Evolutionary conservation across 2,797 vertebrate genomes (phyloP), one percentile per base, ranked within the genome.

Genomic region (Fundulus diaphanus): DNA sequence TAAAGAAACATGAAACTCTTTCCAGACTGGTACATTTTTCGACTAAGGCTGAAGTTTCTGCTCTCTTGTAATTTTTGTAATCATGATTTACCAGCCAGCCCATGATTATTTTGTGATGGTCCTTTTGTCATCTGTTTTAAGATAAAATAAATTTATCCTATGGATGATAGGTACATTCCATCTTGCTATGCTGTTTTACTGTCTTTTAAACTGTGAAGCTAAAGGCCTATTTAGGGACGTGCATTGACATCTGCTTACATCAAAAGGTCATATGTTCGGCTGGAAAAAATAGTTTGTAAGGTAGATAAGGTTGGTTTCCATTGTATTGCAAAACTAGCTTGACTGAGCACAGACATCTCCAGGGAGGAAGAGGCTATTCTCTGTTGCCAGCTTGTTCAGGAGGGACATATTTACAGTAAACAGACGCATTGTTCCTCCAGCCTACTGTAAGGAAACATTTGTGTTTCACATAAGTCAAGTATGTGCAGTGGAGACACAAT

Each of bases 401-500:
- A 44, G 18, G 33, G 0, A 70, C 31, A 70, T 61, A 7, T 73
- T 31, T 65, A 8, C 42, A 51, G 8, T 67, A 12, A 63, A 35
- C 27, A 40, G 7, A 59, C 15, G 22, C 8, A 5, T 5, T 57
- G 9, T 12, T 54, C 46, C 57, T 13, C 16, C 42, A 33, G 22
- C 6, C n/a, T 59, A 24, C 33, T 76, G 18, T 20, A 12, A 63
- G 33, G 18, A 70, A 31, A 51, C 9, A 27, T 48, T 3, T 63
- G 42, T 66, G 73, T 51, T 11, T 1, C 33, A 20, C 59, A 46
- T 46, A 11, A 56, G 29, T 1, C 24, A 49, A 61, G 16, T 7
- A 2, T 20, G 4, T 49, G 1, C 22, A 42, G 5, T 0, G 0
- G 0, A 51, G 24, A 1, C 27, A 13, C 5, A 2, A 9, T 27